Base-by-base conservation (phyloP, 2,113 vertebrate species). In the Acanthochromis polyacanthus region DNA sequence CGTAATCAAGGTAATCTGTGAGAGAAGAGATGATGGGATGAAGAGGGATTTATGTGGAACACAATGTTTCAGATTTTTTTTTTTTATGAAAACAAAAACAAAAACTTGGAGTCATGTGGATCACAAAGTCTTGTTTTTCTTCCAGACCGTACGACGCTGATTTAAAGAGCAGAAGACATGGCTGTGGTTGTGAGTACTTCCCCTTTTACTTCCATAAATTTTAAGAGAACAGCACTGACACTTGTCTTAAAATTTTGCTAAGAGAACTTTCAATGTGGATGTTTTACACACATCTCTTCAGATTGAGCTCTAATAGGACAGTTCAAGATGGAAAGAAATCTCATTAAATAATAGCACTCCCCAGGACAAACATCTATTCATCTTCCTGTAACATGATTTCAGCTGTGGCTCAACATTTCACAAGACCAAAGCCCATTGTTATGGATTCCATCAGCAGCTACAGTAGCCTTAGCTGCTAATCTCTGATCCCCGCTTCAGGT, bases 151-250 rank as follows among this genome's bases (percentile, higher is more conserved):
- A 32, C 14, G 45, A 81, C 75, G 82, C 69, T 82, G 51, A 71
- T 45, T 43, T 62, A 61, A 90, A 55, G 55, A 85, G 72, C 79
- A 80, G 80, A 80, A 88, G 82, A 69, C 60, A 95, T 95, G 94
- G 94, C 94, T 79, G 93, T 95, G 46, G 91, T 95, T 22, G 94
- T 95, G 46, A 95, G 94, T 94, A 88, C 25, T 43, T 43, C 0
- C 25, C 65, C 66, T 64, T 77, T 16, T 30, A 19, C 25, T 25
- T 25, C 25, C 25, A 25, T 3, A 25, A 1, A 25, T 25, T 25
- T 25, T 25, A 25, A 25, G 25, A 25, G 25, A 25, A 25, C 25
- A 25, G 25, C 25, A 25, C 3, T 25, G 25, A 25, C 25, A 25
- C 2, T 25, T 25, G 2, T 25, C 25, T 55, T 50, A 5, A 38